A percentile compares a stretch with the other conserved stretches of the same genome.
phyloP scores from a whole-genome alignment of 2,797 vertebrate species.

The Peromyscus attwateri region DNA sequence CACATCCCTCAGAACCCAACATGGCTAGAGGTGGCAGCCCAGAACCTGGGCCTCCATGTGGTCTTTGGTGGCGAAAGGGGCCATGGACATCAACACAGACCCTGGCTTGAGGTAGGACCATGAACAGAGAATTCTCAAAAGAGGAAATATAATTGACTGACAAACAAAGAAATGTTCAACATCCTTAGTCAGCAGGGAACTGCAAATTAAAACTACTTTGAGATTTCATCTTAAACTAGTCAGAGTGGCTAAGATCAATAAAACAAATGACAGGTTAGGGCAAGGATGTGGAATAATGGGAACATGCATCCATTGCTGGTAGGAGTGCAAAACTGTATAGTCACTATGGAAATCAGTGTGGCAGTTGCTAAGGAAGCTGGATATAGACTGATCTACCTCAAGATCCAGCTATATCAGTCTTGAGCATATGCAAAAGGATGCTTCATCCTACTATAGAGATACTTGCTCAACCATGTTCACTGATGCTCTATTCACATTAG shows the following conservation, averaged over 20 bases:
- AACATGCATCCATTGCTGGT: neutral
- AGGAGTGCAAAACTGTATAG: neutral
- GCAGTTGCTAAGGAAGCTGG: neutral
- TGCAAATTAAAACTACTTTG: neutral
- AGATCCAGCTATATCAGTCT: neutral
- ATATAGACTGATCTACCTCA: neutral
- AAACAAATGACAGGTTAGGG: neutral
- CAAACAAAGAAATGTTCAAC: neutral
- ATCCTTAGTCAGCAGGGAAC: neutral
- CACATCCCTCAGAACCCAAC: no score
- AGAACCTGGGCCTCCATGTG: no score
- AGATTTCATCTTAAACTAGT: neutral
- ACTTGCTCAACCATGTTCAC: neutral
- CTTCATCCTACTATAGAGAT: neutral
- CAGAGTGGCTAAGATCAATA: neutral
- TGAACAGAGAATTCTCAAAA: neutral
- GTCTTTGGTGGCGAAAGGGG: no score
- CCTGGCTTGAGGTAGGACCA: no score
- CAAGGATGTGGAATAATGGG: neutral
- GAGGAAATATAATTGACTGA: neutral
- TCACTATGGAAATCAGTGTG: neutral
- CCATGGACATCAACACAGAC: no score
- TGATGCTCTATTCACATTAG: neutral
- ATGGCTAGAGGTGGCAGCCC: no score
- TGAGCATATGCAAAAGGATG: neutral